Conservation (phyloP, 2,113 vertebrate genomes). For the Sinocyclocheilus rhinocerous region DNA sequence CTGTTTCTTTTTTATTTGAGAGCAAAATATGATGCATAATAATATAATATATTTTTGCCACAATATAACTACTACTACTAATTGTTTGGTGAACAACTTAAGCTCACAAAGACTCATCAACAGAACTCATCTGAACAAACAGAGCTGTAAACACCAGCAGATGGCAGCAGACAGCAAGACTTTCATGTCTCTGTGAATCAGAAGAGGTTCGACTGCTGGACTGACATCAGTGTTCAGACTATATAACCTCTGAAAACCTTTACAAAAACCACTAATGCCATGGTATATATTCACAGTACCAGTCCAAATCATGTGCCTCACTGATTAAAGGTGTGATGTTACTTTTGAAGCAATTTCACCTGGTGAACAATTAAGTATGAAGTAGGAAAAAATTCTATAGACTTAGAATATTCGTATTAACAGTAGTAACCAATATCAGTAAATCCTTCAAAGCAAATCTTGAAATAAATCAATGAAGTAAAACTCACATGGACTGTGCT, state of each 20-base stretch:
- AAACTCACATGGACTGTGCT: no score
- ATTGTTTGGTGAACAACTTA: not conserved
- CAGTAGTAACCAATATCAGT: no score
- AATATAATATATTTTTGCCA: no score
- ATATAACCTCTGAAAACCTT: not conserved
- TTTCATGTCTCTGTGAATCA: not conserved
- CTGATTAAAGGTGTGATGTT: not conserved
- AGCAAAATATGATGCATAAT: no score
- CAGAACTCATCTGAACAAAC: not conserved
- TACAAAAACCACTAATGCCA: not conserved
- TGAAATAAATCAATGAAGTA: no score
- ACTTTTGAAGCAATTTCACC: not conserved
- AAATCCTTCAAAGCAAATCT: no score
- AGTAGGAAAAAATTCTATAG: not conserved
- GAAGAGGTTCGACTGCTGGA: not conserved
- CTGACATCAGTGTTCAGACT: not conserved
- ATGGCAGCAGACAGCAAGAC: constrained; percentile 43
- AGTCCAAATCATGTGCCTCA: not conserved
- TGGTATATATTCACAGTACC: not conserved
- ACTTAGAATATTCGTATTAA: no score
- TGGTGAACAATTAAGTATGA: not conserved
- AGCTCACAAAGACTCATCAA: not conserved
- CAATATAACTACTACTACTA: no score
- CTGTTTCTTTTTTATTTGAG: no score
- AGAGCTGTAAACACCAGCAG: constrained; percentile 16